phyloP scores from a whole-genome alignment of 1,140 invertebrate species.

The Eupristina koningsbergeri region DNA sequence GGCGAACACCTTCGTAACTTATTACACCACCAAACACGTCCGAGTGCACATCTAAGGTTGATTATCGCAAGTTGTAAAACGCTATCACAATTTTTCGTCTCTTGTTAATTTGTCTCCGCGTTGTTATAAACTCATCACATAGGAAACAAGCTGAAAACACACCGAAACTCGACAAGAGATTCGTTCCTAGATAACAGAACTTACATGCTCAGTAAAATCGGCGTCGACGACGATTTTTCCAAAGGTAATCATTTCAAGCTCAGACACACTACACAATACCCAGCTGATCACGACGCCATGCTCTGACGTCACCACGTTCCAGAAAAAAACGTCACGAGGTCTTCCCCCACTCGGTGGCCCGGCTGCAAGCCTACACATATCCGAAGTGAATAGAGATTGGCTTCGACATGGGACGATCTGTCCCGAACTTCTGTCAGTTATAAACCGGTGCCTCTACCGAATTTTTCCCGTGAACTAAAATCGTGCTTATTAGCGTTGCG shows the following conservation, averaged over 20 bases:
- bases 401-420: too few relatives aligned
- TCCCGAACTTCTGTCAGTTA: too few relatives aligned
- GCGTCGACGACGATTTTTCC: constrained; percentile 55
- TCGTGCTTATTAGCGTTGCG: too few relatives aligned
- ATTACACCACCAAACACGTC: too few relatives aligned
- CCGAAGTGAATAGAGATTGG: too few relatives aligned
- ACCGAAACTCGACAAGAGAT: neutral
- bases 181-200: constrained; percentile 21
- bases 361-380: neutral
- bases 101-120: neutral
- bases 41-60: too few relatives aligned
- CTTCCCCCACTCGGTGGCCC: neutral
- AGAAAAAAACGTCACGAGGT: constrained; percentile 36
- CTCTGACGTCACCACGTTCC: constrained; percentile 67
- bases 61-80: too few relatives aligned
- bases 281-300: constrained; percentile 73
- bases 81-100: too few relatives aligned
- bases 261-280: constrained; percentile 66
- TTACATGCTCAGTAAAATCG: constrained; percentile 56
- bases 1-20: too few relatives aligned
- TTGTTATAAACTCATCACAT: too few relatives aligned
- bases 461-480: too few relatives aligned
- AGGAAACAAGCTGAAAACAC: neutral
- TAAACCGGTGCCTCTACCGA: too few relatives aligned
- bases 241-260: constrained; percentile 49